phyloP scores from a whole-genome alignment of 2,113 vertebrate genomes.

The Fukomys damarensis region DNA sequence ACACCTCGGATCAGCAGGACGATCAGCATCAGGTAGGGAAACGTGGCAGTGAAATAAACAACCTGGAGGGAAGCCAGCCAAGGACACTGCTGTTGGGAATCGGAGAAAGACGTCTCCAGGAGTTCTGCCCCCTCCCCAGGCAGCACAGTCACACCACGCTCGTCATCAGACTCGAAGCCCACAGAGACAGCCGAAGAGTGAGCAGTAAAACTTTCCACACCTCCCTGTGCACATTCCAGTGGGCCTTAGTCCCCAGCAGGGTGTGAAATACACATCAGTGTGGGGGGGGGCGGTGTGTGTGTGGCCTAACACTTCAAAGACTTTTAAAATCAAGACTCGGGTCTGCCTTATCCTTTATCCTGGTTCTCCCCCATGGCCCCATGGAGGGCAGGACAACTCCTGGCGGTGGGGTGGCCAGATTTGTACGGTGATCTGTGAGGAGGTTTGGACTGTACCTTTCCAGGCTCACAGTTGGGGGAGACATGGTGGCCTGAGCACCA shows the following conservation, averaged over 20 bases:
- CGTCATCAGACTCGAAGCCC: not conserved
- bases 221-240: not conserved
- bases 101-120: not conserved
- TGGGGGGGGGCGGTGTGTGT: too few relatives aligned
- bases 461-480: not conserved
- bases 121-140: not conserved
- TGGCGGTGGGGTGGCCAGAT: not conserved
- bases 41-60: conserved; percentile 97
- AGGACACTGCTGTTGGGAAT: not conserved
- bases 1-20: conserved; percentile 93
- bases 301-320: conserved; percentile 20
- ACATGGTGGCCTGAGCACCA: not conserved
- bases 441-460: not conserved
- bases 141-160: not conserved
- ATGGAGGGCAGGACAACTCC: not conserved
- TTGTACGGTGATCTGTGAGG: not conserved
- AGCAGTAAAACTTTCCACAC: not conserved
- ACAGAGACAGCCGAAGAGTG: not conserved
- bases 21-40: conserved; percentile 96
- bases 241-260: not conserved
- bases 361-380: not conserved
- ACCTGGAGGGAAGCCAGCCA: conserved; percentile 86
- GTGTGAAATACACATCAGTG: not conserved
- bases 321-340: not conserved
- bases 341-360: not conserved